Evolutionary conservation across 2,797 vertebrate species (phyloP).

Genomic region (Alosa sapidissima): DNA sequence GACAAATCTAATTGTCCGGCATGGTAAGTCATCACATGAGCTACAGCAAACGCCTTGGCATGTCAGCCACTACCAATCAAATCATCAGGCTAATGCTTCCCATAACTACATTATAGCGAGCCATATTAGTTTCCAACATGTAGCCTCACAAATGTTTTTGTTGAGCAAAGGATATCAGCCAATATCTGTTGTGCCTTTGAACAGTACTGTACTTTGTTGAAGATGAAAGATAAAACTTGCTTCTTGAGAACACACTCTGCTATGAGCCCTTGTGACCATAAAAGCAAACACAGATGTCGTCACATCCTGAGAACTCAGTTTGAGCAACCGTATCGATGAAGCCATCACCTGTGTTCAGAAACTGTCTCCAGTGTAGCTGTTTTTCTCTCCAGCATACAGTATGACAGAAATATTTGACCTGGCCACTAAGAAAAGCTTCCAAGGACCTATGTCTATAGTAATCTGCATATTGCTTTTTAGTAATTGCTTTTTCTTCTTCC

Average conservation of each 20-base stretch:
- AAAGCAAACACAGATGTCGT: neutral
- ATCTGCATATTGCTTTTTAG: too few species aligned
- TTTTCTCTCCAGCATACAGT: too few species aligned
- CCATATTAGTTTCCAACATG: constrained; percentile 38
- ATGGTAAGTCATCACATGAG: constrained; percentile 45
- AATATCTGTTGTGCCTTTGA: neutral
- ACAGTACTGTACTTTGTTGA: neutral
- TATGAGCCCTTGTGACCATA: neutral
- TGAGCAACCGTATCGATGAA: too few species aligned
- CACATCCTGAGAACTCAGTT: neutral
- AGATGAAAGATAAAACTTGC: neutral
- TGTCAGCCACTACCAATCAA: constrained; percentile 49
- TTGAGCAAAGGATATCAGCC: neutral
- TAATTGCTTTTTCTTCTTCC: too few species aligned
- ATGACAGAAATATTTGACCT: too few species aligned
- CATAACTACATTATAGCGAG: constrained; percentile 45
- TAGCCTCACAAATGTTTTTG: neutral
- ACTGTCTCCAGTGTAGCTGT: too few species aligned
- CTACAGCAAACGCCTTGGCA: constrained; percentile 34
- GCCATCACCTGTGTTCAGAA: too few species aligned
- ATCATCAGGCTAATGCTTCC: constrained; percentile 48
- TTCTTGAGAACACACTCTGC: neutral
- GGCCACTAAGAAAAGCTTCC: too few species aligned
- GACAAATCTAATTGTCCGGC: constrained; percentile 52
- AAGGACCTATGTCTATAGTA: too few species aligned